Conservation (phyloP, 2,113 vertebrate species). For the Eublepharis macularius region DNA sequence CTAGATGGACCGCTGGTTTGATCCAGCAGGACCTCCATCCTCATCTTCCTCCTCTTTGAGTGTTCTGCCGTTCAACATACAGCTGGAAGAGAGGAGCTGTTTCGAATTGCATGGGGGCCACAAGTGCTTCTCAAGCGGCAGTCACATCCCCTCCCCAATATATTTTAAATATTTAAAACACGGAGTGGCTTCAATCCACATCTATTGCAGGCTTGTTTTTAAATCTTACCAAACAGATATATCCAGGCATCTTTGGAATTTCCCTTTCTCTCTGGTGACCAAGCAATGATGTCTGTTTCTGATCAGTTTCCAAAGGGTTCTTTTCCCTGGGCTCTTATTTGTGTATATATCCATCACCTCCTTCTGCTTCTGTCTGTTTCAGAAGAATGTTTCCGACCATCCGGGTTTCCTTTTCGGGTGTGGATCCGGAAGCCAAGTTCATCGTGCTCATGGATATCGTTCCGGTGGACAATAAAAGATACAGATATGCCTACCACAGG, state of each 20-base stretch:
- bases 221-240: not conserved
- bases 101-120: not conserved
- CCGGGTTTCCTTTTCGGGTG: conserved; percentile 95
- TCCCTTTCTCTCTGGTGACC: not conserved
- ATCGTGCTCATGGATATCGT: conserved; percentile 99
- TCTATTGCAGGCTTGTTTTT: not conserved
- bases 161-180: not conserved
- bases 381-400: conserved; percentile 99
- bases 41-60: not conserved
- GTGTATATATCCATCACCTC: not conserved
- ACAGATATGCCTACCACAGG: conserved; percentile 96
- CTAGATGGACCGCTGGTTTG: no score
- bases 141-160: not conserved
- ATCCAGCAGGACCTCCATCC: no score
- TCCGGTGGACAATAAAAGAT: conserved; percentile 98
- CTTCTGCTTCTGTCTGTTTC: conserved; percentile 49
- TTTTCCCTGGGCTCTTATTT: not conserved
- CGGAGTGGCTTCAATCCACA: not conserved
- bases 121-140: not conserved
- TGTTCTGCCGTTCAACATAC: no score
- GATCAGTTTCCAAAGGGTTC: not conserved
- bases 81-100: not conserved
- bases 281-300: not conserved
- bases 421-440: conserved; percentile 96
- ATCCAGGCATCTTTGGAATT: conserved; percentile 1